phyloP scores from a whole-genome alignment of 2,888 invertebrate species.

The Parasteatoda lunata region DNA sequence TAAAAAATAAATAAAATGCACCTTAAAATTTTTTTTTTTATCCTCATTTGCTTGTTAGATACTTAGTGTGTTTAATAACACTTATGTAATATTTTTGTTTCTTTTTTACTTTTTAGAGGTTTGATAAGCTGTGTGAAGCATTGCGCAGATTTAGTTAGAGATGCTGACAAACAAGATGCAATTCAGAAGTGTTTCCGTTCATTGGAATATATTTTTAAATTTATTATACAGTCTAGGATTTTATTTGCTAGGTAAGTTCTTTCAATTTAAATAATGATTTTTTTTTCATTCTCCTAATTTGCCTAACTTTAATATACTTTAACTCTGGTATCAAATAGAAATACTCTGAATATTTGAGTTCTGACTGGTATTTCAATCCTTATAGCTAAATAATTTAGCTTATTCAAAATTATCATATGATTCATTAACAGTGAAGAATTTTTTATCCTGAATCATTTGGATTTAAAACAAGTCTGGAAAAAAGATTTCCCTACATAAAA shows the following conservation, averaged over 20 bases:
- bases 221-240: slow-evolving; percentile 86
- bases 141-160: slow-evolving; percentile 86
- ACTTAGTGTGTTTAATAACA: not conserved
- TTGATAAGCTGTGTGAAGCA: slow-evolving; percentile 85
- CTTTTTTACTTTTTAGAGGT: slow-evolving; percentile 66
- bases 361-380: too few relatives aligned
- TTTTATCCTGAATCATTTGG: too few relatives aligned
- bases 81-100: not conserved
- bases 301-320: too few relatives aligned
- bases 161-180: slow-evolving; percentile 90
- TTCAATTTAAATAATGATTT: not conserved
- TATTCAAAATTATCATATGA: too few relatives aligned
- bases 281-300: too few relatives aligned
- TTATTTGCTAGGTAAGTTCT: slow-evolving; percentile 71
- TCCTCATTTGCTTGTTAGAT: not conserved
- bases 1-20: too few relatives aligned
- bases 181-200: slow-evolving; percentile 93
- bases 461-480: too few relatives aligned
- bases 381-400: too few relatives aligned
- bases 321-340: not conserved
- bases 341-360: not conserved
- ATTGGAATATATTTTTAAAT: slow-evolving; percentile 92
- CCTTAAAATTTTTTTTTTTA: too few relatives aligned
- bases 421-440: not conserved
- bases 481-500: too few relatives aligned